Base-by-base conservation (phyloP, 2,113 vertebrate genomes). In the Phalacrocorax aristotelis region DNA sequence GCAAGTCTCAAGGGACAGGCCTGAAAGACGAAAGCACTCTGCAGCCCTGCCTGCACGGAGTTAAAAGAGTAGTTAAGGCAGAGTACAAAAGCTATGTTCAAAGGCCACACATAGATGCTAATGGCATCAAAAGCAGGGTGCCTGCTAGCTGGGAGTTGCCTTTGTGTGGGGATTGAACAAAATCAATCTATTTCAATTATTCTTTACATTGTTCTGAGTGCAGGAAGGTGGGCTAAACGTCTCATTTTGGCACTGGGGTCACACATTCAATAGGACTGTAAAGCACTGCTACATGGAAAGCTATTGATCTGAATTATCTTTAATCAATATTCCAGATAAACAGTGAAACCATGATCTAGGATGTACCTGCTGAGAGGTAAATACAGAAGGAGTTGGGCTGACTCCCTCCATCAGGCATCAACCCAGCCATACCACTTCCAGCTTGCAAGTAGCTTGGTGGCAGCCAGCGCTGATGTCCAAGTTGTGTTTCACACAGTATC, bases 381-480 rank as follows among this genome's bases (percentile, higher is more conserved):
- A 36, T 4, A 9, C 40, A 78, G 68, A 40, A 62, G 15, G 10
- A 62, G 17, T 4, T 23, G 27, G 12, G 36, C 12, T 61, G 23
- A 68, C 13, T 18, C 22, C 11, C 8, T 7, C n/a, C 30, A 49
- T 4, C 48, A 42, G 32, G 7, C 18, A 34, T 18, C 34, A 66
- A 27, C 1, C 1, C 48, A 64, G 49, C 54, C 4, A 2, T 36
- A 13, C 7, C 40, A 32, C 26, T 1, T 36, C 52, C 52, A 72
- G 60, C 20, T 34, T 12, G 17, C 2, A 2, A 62, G n/a, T 4
- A 49, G n/a, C 49, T 38, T 3, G 0, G 69, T 32, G 21, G 55
- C 42, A 85, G 40, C 32, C 48, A 57, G 42, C 2, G 0, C 1
- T 32, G 42, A 10, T 5, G 16, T 19, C 65, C 65, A 30, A 0